Conservation (phyloP, 1,140 invertebrate species). For the Nasonia longicornis region DNA sequence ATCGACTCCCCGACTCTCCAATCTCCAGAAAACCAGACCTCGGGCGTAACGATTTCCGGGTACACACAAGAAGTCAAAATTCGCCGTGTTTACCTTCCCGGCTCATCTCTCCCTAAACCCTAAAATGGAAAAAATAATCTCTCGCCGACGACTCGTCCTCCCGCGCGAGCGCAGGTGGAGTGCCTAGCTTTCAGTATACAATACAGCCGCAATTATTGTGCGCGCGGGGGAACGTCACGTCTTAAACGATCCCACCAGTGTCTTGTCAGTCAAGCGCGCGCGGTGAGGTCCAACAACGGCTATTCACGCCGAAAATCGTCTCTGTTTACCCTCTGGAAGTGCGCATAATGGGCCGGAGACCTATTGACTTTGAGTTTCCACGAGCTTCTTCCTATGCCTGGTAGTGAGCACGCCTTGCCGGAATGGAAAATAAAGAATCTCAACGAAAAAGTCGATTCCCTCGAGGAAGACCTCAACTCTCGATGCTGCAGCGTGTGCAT, state of each 20-base stretch:
- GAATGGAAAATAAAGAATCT: constrained; percentile 1
- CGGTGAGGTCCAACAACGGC: background rate
- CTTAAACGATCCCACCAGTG: constrained; percentile 43
- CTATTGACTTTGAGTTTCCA: background rate
- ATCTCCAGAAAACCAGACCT: background rate
- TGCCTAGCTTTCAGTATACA: constrained; percentile 19
- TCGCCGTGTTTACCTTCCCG: constrained; percentile 24
- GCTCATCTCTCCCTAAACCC: background rate
- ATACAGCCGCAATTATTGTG: constrained; percentile 43
- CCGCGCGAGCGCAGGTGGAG: constrained; percentile 30
- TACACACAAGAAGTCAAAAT: background rate
- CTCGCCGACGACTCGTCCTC: background rate
- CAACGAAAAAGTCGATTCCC: constrained; percentile 20
- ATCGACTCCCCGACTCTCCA: constrained; percentile 16
- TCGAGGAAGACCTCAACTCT: constrained; percentile 21
- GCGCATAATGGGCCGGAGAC: constrained; percentile 4
- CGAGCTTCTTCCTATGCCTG: background rate
- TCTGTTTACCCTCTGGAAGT: constrained; percentile 30
- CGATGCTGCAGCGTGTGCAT: background rate
- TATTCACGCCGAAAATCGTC: constrained; percentile 6
- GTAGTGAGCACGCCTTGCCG: constrained; percentile 29
- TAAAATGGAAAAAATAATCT: constrained; percentile 21
- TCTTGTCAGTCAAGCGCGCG: constrained; percentile 30
- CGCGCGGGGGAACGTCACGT: constrained; percentile 37
- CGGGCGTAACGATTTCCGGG: constrained; percentile 16